Evolutionary conservation across 2,888 invertebrate genomes (phyloP).

Genomic region (Eucera pruinosa): DNA sequence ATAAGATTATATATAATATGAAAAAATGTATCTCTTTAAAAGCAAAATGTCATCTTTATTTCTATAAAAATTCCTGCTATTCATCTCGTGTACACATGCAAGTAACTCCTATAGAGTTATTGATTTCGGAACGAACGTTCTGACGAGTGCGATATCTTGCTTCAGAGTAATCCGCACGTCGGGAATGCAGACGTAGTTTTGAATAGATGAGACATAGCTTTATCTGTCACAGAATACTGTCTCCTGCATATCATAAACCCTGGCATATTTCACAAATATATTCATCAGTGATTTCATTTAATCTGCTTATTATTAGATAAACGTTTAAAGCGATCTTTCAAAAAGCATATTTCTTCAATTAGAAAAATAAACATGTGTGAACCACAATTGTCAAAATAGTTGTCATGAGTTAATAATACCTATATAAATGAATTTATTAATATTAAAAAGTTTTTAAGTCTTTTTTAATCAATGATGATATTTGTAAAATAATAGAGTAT

Average conservation of each 20-base stretch:
- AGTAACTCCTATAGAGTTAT: conserved; percentile 39
- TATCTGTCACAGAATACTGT: conserved; percentile 12
- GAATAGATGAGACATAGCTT: conserved; percentile 14
- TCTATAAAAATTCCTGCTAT: not conserved
- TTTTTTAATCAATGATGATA: not conserved
- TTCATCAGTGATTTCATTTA: not conserved
- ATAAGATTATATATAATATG: not conserved
- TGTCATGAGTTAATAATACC: not conserved
- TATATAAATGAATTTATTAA: no score
- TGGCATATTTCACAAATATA: conserved; percentile 8
- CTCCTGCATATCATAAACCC: conserved; percentile 10
- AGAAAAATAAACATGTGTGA: not conserved
- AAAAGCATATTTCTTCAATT: not conserved
- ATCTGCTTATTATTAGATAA: not conserved
- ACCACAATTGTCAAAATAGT: not conserved
- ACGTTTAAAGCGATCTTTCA: not conserved
- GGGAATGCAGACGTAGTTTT: conserved; percentile 29
- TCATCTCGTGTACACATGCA: not conserved
- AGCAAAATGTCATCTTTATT: not conserved
- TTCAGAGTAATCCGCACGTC: not conserved
- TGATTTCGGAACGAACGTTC: conserved; percentile 25
- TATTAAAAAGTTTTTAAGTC: no score
- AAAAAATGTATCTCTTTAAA: not conserved
- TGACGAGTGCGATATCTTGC: conserved; percentile 21
- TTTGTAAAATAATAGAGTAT: not conserved